Base-by-base conservation (phyloP, 2,113 vertebrate species). In the Uropsilus gracilis region DNA sequence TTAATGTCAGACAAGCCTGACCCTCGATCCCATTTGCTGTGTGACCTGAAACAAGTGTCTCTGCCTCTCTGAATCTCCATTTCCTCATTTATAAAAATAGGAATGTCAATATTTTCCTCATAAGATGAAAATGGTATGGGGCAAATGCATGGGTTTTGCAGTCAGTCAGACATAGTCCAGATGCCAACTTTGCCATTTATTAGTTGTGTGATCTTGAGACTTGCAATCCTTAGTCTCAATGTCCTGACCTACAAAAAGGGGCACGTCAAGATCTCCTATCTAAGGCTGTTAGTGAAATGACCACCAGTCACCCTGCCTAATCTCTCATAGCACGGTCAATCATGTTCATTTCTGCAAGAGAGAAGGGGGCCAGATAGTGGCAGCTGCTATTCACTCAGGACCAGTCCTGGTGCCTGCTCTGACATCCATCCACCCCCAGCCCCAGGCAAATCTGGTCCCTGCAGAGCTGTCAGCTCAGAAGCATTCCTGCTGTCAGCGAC, bases 191-290 rank as follows among this genome's bases (percentile, higher is more conserved):
- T 81, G 48, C 30, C 28, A 11, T 92, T 64, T 59, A 46, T 28
- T 48, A 28, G 8, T 75, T 39, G 2, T 44, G 26, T 26, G 6
- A 86, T 44, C 61, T 71, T 46, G 48, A 78, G 44, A 26, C 50
- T 72, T 20, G 2, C 55, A 26, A 72, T 63, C 22, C 22, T 71
- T 14, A 34, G 14, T 18, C 86, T 86, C 50, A 0, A 28, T 72
- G 68, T 96, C 48, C 81, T 84, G 34, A 16, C 42, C 53, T 66
- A 28, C 76, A 87, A 86, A 85, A 85, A 39, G 30, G n/a, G 18
- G 61, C 26, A 46, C 80, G 32, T 61, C 48, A 55, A 59, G 69
- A 78, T 73, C 34, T 55, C 17, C 8, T 75, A 48, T 50, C 57
- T 53, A 10, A 59, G 82, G 53, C 71, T 12, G 44, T 42, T 37